Evolutionary conservation across 2,113 vertebrate genomes (phyloP).

Genomic region (Gallinago paraguaiae): DNA sequence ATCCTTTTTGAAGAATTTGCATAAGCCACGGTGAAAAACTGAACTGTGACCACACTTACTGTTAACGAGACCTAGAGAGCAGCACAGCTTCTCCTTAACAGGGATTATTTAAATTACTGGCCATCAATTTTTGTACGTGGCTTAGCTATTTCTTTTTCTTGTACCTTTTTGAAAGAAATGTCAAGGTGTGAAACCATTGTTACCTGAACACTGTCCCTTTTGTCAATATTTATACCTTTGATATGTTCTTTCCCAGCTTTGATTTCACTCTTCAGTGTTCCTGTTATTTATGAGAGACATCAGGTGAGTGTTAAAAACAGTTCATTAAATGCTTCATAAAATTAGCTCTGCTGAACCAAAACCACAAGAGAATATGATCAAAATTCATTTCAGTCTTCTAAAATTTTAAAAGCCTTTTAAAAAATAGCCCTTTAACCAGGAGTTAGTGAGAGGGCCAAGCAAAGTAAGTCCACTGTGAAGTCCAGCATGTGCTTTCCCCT

Average conservation of each 20-base stretch:
- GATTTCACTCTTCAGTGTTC: slow-evolving; percentile 90
- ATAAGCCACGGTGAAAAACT: not conserved
- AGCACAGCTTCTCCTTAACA: not conserved
- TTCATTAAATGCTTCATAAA: not conserved
- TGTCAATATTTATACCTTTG: not conserved
- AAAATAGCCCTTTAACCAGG: not conserved
- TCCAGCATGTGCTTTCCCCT: not conserved
- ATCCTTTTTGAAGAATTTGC: not conserved
- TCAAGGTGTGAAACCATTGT: not conserved
- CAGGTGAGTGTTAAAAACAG: slow-evolving; percentile 79
- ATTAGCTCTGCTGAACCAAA: not conserved
- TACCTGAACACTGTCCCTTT: not conserved
- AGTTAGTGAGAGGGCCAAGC: not conserved
- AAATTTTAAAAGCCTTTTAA: not conserved
- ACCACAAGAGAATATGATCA: not conserved
- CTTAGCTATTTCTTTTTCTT: not conserved
- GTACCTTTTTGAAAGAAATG: not conserved
- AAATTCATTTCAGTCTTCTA: not conserved
- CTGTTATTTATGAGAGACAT: slow-evolving; percentile 95
- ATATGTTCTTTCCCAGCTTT: slow-evolving; percentile 80
- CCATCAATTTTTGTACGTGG: not conserved
- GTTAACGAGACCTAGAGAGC: not conserved
- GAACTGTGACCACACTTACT: not conserved
- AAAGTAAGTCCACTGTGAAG: not conserved
- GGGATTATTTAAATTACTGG: not conserved